Percentiles rank a stretch among this genome's conserved stretches.
Evolutionary conservation across 2,797 vertebrate species (phyloP).

Genomic region (Pagetopsis macropterus): DNA sequence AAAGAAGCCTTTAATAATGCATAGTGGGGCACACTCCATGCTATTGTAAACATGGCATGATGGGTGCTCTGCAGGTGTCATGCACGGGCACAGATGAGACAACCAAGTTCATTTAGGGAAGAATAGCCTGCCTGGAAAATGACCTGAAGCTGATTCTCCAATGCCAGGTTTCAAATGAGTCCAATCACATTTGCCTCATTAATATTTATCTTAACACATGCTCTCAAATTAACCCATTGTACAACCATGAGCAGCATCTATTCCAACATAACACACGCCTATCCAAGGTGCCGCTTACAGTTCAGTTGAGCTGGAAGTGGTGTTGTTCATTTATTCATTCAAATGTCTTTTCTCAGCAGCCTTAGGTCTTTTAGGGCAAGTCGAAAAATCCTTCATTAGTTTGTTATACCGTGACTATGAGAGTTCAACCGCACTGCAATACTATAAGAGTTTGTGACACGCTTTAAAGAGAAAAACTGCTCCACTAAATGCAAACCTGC

Average conservation of each 20-base stretch:
- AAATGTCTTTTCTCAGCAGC: too few species aligned
- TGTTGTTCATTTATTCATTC: neutral
- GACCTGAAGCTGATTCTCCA: constrained; percentile 4
- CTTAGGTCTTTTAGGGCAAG: too few species aligned
- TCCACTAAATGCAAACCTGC: too few species aligned
- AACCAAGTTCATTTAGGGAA: constrained; percentile 11
- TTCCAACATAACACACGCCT: constrained; percentile 43
- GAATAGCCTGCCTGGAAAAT: neutral
- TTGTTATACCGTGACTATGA: too few species aligned
- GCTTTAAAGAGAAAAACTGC: too few species aligned
- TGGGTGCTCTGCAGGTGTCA: constrained; percentile 33
- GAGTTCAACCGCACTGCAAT: too few species aligned
- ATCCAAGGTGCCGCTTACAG: constrained; percentile 29
- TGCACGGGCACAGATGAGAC: constrained; percentile 24
- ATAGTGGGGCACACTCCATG: constrained; percentile 57
- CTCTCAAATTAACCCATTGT: constrained; percentile 29
- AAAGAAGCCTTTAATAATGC: constrained; percentile 76
- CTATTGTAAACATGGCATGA: constrained; percentile 71
- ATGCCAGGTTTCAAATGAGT: constrained; percentile 18
- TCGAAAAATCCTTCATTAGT: too few species aligned
- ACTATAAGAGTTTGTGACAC: too few species aligned
- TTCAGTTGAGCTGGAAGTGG: constrained; percentile 24
- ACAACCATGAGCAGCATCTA: constrained; percentile 35
- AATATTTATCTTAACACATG: constrained; percentile 15
- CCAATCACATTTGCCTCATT: constrained; percentile 37